A percentile compares a stretch with the other conserved stretches of the same genome.
Conservation (phyloP, 1,140 invertebrate species). For the Lucilia cuprina region DNA sequence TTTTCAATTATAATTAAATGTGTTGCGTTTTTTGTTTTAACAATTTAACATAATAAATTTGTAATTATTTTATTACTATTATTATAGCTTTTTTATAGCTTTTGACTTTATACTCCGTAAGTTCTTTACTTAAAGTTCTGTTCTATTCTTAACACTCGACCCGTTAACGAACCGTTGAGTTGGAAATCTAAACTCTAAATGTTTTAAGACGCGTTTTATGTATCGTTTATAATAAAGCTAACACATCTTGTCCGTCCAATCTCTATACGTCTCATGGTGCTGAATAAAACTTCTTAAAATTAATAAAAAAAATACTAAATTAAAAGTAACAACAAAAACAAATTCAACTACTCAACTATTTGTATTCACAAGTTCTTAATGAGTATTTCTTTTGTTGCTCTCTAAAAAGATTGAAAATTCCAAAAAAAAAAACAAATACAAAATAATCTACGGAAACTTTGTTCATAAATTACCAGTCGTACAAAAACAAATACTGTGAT, state of each 20-base stretch:
- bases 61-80: neutral
- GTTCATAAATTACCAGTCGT: no score
- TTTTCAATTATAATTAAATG: neutral
- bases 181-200: conserved; percentile 6
- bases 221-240: conserved; percentile 12
- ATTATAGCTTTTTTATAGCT: neutral
- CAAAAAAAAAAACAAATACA: neutral
- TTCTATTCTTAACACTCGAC: neutral
- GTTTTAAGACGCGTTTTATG: neutral
- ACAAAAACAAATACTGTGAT: neutral
- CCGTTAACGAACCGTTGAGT: conserved; percentile 22
- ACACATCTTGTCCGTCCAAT: neutral
- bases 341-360: neutral
- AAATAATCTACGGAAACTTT: no score
- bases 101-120: neutral
- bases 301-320: neutral
- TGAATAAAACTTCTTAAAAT: conserved; percentile 9
- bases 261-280: neutral
- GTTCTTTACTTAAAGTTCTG: neutral
- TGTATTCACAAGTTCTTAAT: conserved; percentile 22
- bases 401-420: neutral
- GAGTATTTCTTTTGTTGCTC: neutral
- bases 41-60: no score
- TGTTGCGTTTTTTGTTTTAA: neutral
- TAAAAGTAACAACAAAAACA: conserved; percentile 1